A percentile compares a stretch with the other conserved stretches of the same genome.
phyloP scores from a whole-genome alignment of 2,113 vertebrate genomes.

The Muntiacus muntjak region DNA sequence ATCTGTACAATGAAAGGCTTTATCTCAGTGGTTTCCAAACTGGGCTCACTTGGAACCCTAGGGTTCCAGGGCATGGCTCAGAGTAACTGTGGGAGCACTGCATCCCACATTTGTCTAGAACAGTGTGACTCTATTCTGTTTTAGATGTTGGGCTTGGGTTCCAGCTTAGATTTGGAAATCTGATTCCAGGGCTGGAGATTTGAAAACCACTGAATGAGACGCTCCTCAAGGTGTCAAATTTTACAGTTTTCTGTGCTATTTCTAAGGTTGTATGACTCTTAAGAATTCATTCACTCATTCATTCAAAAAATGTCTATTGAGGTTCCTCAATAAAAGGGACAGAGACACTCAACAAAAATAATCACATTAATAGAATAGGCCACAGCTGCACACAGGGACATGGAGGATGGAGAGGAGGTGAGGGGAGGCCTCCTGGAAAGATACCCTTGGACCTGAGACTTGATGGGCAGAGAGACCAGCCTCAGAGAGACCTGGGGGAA shows the following conservation, averaged over 20 bases:
- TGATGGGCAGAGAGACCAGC: not conserved
- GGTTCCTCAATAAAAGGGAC: not conserved
- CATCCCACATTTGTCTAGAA: not conserved
- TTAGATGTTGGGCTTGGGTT: not conserved
- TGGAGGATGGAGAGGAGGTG: rapidly evolving
- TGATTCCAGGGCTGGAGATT: not conserved
- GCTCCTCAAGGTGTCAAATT: not conserved
- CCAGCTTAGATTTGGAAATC: not conserved
- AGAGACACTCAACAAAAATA: not conserved
- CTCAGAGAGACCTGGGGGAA: not conserved
- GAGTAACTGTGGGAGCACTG: not conserved
- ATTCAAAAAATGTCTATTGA: not conserved
- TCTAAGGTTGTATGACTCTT: not conserved
- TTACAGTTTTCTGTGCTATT: not conserved
- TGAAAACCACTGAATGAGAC: not conserved
- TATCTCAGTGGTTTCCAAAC: not conserved
- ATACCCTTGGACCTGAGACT: not conserved
- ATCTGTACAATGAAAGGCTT: not conserved
- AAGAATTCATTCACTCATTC: not conserved
- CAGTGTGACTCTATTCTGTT: not conserved
- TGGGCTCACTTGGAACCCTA: not conserved
- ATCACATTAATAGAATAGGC: not conserved
- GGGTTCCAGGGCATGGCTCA: not conserved
- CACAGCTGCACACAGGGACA: not conserved
- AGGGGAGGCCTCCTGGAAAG: not conserved